phyloP scores from a whole-genome alignment of 2,888 invertebrate species.

The Microctonus hyperodae region DNA sequence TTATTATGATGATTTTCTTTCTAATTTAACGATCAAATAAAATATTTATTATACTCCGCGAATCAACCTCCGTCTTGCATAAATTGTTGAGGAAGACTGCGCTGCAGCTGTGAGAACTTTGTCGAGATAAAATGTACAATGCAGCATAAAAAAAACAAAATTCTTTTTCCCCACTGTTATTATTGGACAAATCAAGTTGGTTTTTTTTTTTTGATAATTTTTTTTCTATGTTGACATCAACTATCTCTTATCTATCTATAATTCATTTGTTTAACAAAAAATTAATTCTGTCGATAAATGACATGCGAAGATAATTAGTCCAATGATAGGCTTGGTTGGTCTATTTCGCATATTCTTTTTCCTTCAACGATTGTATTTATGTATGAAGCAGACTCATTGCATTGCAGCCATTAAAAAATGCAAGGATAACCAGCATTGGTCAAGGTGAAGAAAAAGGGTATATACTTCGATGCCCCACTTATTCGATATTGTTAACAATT shows the following conservation, averaged over 20 bases:
- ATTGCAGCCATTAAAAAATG: neutral
- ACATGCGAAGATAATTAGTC: neutral
- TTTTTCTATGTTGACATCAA: too few species aligned
- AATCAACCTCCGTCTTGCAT: neutral
- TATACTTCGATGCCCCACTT: neutral
- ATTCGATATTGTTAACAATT: neutral
- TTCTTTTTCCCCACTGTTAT: neutral
- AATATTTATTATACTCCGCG: neutral
- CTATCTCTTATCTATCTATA: too few species aligned
- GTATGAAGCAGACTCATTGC: neutral
- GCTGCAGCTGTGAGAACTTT: neutral
- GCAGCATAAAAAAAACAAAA: too few species aligned
- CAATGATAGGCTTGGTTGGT: neutral
- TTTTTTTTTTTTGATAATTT: too few species aligned
- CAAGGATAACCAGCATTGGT: neutral
- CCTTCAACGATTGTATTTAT: neutral
- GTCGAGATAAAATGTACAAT: neutral
- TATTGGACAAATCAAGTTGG: neutral
- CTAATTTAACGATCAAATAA: neutral
- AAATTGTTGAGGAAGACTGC: constrained; percentile 4
- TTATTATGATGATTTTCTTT: neutral
- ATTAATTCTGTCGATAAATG: too few species aligned
- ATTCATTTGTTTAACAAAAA: too few species aligned
- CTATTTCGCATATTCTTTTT: neutral
- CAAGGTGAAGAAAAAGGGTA: neutral